Conservation (phyloP, 2,888 invertebrate genomes). For the Harpagoxenus sublaevis region DNA sequence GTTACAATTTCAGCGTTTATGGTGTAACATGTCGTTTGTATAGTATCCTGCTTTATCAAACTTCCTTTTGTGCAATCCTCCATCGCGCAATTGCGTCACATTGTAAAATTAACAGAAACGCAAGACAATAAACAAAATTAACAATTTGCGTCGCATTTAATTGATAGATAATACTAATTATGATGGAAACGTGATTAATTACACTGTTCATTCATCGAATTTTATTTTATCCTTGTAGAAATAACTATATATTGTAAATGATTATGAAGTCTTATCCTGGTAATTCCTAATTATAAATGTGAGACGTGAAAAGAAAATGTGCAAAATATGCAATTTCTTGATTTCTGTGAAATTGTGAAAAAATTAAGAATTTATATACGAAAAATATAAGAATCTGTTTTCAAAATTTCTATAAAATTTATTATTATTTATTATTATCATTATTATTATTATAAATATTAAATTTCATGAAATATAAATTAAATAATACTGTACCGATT, state of each 20-base stretch:
- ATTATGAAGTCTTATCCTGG: not conserved
- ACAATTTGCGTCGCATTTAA: conserved; percentile 1
- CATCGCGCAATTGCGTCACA: not conserved
- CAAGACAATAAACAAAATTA: conserved; percentile 17
- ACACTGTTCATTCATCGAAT: not conserved
- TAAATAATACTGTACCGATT: not conserved
- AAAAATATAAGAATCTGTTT: not conserved
- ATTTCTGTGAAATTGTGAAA: not conserved
- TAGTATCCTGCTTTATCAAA: conserved; percentile 8
- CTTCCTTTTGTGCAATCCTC: not conserved
- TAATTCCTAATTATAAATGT: conserved; percentile 5
- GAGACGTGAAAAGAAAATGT: not conserved
- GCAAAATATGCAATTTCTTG: not conserved
- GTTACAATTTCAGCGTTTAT: conserved; percentile 18
- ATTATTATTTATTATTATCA: no score
- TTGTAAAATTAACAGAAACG: conserved; percentile 16
- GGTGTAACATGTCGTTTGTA: not conserved
- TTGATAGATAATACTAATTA: conserved; percentile 22
- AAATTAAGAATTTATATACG: not conserved
- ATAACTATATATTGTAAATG: not conserved
- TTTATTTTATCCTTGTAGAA: not conserved
- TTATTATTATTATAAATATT: not conserved
- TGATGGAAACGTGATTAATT: conserved; percentile 4
- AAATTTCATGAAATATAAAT: not conserved
- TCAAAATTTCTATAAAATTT: not conserved